Evolutionary conservation across 2,113 vertebrate genomes (phyloP).

Genomic region (Microcebus tavaratra): DNA sequence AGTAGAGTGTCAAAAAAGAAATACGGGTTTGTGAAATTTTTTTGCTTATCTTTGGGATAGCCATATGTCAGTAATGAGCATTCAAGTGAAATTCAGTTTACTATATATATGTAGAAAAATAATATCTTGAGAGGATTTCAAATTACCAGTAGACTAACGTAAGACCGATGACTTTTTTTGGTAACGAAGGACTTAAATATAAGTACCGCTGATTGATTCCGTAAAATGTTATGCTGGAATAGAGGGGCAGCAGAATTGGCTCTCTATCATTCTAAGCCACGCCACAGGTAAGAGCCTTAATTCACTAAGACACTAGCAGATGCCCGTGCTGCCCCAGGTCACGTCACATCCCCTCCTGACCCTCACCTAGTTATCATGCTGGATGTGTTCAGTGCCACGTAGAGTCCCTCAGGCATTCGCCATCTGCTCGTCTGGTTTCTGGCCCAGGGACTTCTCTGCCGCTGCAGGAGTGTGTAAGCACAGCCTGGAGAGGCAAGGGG

Average conservation of each 20-base stretch:
- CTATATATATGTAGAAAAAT: neutral
- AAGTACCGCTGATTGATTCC: slow-evolving; percentile 33
- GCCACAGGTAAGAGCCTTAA: neutral
- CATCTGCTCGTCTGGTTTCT: neutral
- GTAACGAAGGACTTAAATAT: slow-evolving; percentile 24
- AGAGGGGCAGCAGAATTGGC: neutral
- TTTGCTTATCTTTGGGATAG: neutral
- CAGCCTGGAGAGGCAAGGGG: neutral
- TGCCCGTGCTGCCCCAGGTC: neutral
- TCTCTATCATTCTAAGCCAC: neutral
- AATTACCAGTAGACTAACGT: neutral
- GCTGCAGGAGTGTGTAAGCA: neutral
- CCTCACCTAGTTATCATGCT: neutral
- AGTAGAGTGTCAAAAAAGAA: slow-evolving; percentile 39
- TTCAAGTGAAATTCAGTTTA: slow-evolving; percentile 21
- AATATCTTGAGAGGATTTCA: slow-evolving; percentile 36
- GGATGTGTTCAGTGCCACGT: neutral
- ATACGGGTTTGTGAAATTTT: neutral
- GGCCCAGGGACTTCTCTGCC: neutral
- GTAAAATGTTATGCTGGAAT: neutral
- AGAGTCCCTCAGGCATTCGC: neutral
- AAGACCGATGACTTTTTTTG: neutral
- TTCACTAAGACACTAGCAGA: neutral
- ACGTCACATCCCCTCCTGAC: neutral
- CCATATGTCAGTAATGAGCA: neutral